These are phyloP conservation scores for Elysia chlorotica DNA, from an alignment of 1,140 invertebrate genomes.

Conservation along the genomic window DNA sequence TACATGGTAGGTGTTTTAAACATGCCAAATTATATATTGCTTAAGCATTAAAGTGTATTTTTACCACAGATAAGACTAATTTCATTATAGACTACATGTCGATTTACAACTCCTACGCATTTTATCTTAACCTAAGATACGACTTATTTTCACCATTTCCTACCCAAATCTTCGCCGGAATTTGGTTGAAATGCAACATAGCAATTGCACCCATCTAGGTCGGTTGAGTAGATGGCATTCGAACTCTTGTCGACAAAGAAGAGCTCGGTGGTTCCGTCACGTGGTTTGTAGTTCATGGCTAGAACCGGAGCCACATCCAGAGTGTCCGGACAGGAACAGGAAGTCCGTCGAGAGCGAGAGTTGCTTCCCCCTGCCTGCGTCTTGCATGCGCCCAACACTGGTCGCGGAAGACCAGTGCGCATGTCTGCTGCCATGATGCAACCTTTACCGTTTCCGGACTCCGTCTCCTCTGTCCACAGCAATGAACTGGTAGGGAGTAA, in stretches of 20 bases:
- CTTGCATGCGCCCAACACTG: background rate
- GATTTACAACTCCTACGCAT: no score
- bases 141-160: no score
- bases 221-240: constrained; percentile 69
- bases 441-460: constrained; percentile 17
- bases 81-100: no score
- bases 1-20: no score
- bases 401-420: background rate
- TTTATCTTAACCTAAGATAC: no score
- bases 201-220: constrained; percentile 74
- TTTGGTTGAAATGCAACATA: constrained; percentile 66
- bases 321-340: constrained; percentile 13
- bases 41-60: no score
- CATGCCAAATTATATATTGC: no score
- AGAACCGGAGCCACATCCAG: constrained; percentile 30
- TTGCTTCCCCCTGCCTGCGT: background rate
- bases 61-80: no score
- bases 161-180: no score
- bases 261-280: constrained; percentile 66
- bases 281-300: constrained; percentile 68
- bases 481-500: constrained; percentile 69
- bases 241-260: constrained; percentile 71
- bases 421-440: constrained; percentile 16
- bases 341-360: background rate
- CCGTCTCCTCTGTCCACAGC: constrained; percentile 70